Evolutionary conservation across 2,888 invertebrate genomes (phyloP).

Genomic region (Cephus spinipes): DNA sequence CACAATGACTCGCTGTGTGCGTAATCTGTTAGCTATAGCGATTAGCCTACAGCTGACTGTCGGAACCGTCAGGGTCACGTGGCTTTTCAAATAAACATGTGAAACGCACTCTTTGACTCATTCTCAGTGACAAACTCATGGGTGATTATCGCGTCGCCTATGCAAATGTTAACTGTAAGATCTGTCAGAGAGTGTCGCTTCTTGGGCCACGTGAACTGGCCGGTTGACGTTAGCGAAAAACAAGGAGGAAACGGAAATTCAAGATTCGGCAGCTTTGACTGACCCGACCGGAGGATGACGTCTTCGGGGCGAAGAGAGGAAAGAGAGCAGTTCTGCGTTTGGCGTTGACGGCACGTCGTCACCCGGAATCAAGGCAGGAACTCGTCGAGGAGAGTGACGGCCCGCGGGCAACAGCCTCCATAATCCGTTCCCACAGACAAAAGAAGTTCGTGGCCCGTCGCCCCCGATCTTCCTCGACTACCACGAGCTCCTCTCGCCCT

Average conservation of each 20-base stretch:
- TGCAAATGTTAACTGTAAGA: constrained; percentile 4
- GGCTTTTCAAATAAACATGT: too few relatives aligned
- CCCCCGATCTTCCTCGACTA: constrained; percentile 55
- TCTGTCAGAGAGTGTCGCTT: too few relatives aligned
- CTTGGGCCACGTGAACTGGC: too few relatives aligned
- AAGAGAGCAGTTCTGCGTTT: constrained; percentile 48
- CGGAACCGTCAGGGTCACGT: too few relatives aligned
- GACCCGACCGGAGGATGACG: background rate
- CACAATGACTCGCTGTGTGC: constrained; percentile 17
- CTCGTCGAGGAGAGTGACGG: constrained; percentile 54
- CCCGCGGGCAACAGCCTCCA: constrained; percentile 42
- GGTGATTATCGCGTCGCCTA: too few relatives aligned
- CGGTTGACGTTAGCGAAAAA: constrained; percentile 2
- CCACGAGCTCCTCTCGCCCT: constrained; percentile 25
- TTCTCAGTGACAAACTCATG: too few relatives aligned
- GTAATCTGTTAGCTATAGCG: constrained; percentile 19
- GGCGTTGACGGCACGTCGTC: constrained; percentile 56
- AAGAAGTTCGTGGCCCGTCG: constrained; percentile 61
- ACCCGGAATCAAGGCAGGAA: constrained; percentile 48
- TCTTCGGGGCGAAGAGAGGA: constrained; percentile 14
- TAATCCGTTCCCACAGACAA: constrained; percentile 64
- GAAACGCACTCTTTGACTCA: too few relatives aligned
- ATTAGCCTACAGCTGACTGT: constrained; percentile 15
- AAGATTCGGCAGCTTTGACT: constrained; percentile 4
- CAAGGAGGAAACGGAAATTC: constrained; percentile 2